These are phyloP conservation scores for Alethe castanea DNA, from an alignment of 2,113 vertebrate species.

Conservation along the genomic window DNA sequence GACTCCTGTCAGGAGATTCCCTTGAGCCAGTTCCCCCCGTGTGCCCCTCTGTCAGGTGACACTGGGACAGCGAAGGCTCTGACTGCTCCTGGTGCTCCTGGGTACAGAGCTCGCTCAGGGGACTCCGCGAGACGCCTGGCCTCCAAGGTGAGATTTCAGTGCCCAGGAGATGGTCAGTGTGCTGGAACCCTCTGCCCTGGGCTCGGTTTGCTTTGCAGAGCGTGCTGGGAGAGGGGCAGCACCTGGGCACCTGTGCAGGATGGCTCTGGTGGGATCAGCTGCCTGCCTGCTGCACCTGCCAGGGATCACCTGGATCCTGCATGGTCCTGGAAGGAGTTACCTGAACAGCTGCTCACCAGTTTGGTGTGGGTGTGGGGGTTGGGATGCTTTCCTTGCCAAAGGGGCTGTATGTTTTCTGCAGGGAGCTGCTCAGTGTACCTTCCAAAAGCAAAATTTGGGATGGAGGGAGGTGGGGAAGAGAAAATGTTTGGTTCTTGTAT, in stretches of 20 bases:
- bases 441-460: background rate
- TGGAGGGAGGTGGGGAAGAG: background rate
- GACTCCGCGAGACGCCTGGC: slow-evolving; percentile 87
- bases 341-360: background rate
- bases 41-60: slow-evolving; percentile 70
- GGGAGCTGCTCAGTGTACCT: background rate
- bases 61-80: slow-evolving; percentile 61
- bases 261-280: background rate
- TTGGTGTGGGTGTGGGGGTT: background rate
- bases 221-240: background rate
- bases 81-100: slow-evolving; percentile 73
- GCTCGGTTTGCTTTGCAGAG: background rate
- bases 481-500: background rate
- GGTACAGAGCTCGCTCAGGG: slow-evolving; percentile 75
- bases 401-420: background rate
- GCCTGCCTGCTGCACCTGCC: background rate
- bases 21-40: slow-evolving; percentile 79
- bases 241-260: fast-evolving
- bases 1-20: slow-evolving; percentile 82
- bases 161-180: no score
- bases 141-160: slow-evolving; percentile 79
- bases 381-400: background rate
- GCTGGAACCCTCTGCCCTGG: background rate
- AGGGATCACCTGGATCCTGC: background rate
- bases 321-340: background rate